Conservation (phyloP, 2,113 vertebrate genomes). For the Nymphicus hollandicus region DNA sequence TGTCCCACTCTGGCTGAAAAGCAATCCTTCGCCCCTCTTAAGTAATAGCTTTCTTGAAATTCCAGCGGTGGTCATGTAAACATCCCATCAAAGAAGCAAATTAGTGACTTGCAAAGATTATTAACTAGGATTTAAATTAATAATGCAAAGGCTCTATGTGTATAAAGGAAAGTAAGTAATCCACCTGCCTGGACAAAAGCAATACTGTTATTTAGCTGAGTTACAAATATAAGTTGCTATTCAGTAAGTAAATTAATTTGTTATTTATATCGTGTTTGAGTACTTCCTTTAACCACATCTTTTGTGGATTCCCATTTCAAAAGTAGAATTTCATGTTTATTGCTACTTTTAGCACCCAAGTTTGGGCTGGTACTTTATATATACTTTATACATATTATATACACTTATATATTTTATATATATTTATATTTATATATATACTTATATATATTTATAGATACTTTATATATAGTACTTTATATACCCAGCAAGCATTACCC, state of each 20-base stretch:
- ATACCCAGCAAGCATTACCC: too few relatives aligned
- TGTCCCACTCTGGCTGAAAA: not conserved
- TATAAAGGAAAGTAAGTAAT: not conserved
- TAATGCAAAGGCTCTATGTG: not conserved
- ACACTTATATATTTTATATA: too few relatives aligned
- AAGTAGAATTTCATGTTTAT: not conserved
- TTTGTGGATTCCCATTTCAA: not conserved
- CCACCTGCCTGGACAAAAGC: not conserved
- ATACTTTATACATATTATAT: too few relatives aligned
- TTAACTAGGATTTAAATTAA: not conserved
- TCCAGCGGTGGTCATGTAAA: not conserved
- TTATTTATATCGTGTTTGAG: not conserved
- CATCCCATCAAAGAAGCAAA: not conserved
- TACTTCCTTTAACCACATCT: not conserved
- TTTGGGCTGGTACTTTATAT: not conserved
- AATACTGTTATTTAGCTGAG: not conserved
- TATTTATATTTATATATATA: too few relatives aligned
- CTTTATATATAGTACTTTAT: too few relatives aligned
- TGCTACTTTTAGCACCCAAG: not conserved
- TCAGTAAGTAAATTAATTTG: not conserved
- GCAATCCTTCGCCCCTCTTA: not conserved
- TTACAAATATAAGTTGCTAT: not conserved
- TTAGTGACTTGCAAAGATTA: not conserved
- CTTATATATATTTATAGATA: too few relatives aligned
- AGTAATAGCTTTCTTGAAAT: not conserved